Evolutionary conservation across 2,113 vertebrate species (phyloP).

Genomic region (Camarhynchus parvulus): DNA sequence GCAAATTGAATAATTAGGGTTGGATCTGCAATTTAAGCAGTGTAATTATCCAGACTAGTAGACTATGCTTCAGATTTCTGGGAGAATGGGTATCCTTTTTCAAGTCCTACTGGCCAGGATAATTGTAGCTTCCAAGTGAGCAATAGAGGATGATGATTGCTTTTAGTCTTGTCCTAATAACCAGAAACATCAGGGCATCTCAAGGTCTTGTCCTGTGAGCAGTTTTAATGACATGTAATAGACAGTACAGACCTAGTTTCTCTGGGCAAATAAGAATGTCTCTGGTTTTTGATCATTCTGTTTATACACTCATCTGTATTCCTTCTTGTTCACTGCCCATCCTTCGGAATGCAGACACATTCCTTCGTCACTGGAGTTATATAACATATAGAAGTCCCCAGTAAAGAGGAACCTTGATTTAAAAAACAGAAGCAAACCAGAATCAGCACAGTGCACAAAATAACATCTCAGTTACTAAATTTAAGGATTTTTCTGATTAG

Average conservation of each 20-base stretch:
- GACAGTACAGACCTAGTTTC: background rate
- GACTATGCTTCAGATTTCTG: background rate
- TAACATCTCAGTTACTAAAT: background rate
- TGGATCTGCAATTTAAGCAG: background rate
- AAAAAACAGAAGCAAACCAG: background rate
- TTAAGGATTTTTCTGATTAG: background rate
- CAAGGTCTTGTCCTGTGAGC: background rate
- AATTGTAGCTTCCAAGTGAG: background rate
- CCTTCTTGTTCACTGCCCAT: background rate
- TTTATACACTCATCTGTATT: background rate
- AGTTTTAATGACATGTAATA: background rate
- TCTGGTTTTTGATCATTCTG: rapidly evolving
- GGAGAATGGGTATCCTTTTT: background rate
- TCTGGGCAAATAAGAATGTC: background rate
- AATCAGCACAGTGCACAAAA: background rate
- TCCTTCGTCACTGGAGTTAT: background rate
- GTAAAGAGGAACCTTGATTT: background rate
- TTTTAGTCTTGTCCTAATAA: background rate
- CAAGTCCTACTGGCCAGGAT: background rate
- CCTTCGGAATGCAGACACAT: background rate
- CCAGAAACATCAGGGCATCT: background rate
- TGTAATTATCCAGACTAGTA: background rate
- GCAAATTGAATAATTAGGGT: background rate
- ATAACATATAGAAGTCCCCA: background rate
- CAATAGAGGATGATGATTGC: background rate